phyloP scores from a whole-genome alignment of 2,113 vertebrate genomes.

The Etia nguti region DNA sequence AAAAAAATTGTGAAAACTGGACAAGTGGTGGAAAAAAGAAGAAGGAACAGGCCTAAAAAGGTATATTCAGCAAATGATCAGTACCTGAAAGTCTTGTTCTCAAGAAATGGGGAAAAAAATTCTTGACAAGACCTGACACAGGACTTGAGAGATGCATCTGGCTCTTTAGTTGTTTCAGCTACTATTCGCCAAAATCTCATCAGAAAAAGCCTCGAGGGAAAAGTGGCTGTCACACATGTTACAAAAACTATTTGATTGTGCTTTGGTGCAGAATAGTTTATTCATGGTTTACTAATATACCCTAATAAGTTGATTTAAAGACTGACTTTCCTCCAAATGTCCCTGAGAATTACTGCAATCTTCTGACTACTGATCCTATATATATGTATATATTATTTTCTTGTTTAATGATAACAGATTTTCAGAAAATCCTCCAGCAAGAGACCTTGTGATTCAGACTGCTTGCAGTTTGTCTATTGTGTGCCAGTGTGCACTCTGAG shows the following conservation, averaged over 20 bases:
- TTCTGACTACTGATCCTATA: background rate
- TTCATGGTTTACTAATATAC: background rate
- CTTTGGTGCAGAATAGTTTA: background rate
- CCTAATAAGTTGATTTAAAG: background rate
- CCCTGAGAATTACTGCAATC: background rate
- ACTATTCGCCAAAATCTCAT: background rate
- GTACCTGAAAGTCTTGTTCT: background rate
- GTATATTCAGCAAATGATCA: background rate
- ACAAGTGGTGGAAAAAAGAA: background rate
- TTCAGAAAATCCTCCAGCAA: background rate
- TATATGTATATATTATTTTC: background rate
- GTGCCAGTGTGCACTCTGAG: background rate
- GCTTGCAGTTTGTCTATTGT: background rate
- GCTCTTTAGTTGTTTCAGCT: background rate
- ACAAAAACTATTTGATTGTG: background rate
- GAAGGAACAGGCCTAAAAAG: background rate
- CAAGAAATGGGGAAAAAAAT: accelerated
- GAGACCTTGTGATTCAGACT: background rate
- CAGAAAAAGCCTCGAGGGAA: background rate
- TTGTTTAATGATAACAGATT: background rate
- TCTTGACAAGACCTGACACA: background rate
- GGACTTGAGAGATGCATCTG: background rate
- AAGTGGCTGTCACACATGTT: background rate
- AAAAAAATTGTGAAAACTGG: background rate
- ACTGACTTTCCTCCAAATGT: background rate